Base-by-base conservation (phyloP, 2,888 invertebrate genomes). In the Pyrrhopygopsis socrates region DNA sequence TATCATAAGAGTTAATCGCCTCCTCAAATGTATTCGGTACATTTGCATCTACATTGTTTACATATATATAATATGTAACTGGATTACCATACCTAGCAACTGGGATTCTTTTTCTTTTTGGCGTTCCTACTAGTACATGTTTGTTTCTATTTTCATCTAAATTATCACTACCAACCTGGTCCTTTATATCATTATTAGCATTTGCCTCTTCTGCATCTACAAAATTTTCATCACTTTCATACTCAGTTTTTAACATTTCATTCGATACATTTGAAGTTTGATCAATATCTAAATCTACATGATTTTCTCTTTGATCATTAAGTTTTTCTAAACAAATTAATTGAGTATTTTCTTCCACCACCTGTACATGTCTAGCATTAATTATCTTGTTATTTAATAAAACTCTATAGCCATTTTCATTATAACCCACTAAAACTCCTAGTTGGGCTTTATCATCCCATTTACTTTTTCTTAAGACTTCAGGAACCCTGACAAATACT, bases 401-500 rank as follows among this genome's bases (percentile, higher is more conserved):
- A 18, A 94, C 92, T 92, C 92, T 84, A 76, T 94, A 94, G n/a
- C 95, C 82, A 88, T 74, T 90, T 27, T 93, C 90, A 78, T 74
- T 89, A 86, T 94, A 95, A 22, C 93, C 94, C 3, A 95, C 71
- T 81, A 94, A 87, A 13, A 93, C 75, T 67, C 93, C 93, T 65
- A 54, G 2, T 86, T 92, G 77, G 2, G 92, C 90, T 86, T 94
- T 93, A 65, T 92, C 83, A 77, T 94, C 93, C 93, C 93, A 94
- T 86, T 94, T 94, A 83, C 75, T 83, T 89, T 81, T 91, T 87
- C 93, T 91, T 83, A 76, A 78, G 41, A 77, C 89, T 84, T 94
- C 94, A 8, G 94, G 94, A 38, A 93, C 71, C 70, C 93, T 88
- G 2, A 94, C 94, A 91, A 87, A 94, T 15, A 94, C 93, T 89